phyloP scores from a whole-genome alignment of 2,113 vertebrate species.

The Seriola rivoliana region DNA sequence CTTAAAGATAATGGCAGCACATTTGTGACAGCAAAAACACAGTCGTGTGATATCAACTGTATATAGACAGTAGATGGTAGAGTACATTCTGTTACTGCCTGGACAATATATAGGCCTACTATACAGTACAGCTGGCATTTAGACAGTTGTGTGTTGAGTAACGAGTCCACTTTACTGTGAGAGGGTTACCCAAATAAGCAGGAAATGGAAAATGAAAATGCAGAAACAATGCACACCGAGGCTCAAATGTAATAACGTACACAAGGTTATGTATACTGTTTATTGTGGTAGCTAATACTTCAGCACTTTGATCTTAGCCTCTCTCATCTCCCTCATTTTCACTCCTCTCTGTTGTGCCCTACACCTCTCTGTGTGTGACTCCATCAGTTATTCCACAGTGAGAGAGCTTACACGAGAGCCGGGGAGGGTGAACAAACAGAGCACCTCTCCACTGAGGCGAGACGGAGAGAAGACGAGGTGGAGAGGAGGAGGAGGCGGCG shows the following conservation, averaged over 20 bases:
- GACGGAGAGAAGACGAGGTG: slow-evolving; percentile 50
- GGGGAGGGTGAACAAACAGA: slow-evolving; percentile 60
- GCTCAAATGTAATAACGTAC: slow-evolving; percentile 21
- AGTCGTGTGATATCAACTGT: not conserved
- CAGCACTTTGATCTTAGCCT: slow-evolving; percentile 39
- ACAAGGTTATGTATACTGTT: slow-evolving; percentile 32
- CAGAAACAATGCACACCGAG: not conserved
- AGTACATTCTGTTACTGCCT: slow-evolving; percentile 7
- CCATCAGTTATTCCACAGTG: slow-evolving; percentile 52
- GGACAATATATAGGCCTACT: not conserved
- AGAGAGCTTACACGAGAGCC: slow-evolving; percentile 35
- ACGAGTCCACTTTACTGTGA: not conserved
- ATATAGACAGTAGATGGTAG: not conserved
- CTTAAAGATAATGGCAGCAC: no score
- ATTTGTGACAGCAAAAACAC: not conserved
- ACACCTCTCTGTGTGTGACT: slow-evolving; percentile 52
- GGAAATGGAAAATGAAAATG: slow-evolving; percentile 3
- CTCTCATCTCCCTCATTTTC: slow-evolving; percentile 58
- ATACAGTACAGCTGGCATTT: not conserved
- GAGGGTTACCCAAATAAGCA: not conserved
- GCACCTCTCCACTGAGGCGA: slow-evolving; percentile 69
- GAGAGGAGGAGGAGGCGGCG: slow-evolving; percentile 13
- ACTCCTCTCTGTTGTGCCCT: slow-evolving; percentile 52
- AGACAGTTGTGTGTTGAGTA: not conserved
- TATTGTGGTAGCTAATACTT: slow-evolving; percentile 31